Percentiles rank a stretch among this genome's conserved stretches.
Conservation (phyloP, 1,140 invertebrate genomes). For the Trichoplusia ni region DNA sequence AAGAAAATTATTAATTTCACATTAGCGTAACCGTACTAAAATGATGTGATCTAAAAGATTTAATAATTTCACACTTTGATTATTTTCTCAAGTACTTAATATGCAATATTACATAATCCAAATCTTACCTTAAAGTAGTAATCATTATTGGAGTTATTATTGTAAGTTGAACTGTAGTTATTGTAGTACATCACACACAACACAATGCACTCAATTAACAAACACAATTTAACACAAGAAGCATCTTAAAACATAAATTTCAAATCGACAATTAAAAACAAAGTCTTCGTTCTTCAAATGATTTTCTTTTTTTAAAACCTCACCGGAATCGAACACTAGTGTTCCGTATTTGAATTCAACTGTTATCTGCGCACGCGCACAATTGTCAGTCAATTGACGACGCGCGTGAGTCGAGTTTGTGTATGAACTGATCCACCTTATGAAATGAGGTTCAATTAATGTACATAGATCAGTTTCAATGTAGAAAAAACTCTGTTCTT, state of each 20-base stretch:
- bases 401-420: neutral
- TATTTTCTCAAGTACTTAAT: too few species aligned
- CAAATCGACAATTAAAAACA: neutral
- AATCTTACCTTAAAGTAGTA: conserved; percentile 54
- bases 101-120: too few species aligned
- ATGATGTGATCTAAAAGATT: too few species aligned
- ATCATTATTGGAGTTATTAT: conserved; percentile 39
- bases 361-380: neutral
- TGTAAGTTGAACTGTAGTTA: conserved; percentile 46
- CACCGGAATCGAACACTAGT: too few species aligned
- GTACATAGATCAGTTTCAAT: neutral
- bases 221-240: neutral
- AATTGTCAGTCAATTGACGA: neutral
- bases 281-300: too few species aligned
- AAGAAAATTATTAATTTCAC: too few species aligned
- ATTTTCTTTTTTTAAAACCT: neutral
- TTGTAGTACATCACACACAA: conserved; percentile 32
- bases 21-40: too few species aligned
- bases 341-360: too few species aligned
- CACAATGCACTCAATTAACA: neutral
- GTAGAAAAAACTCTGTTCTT: neutral
- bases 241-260: neutral
- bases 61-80: too few species aligned
- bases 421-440: conserved; percentile 2
- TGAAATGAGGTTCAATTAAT: conserved; percentile 8